Base-by-base conservation (phyloP, 1,140 invertebrate species). In the Drosophila dunni region DNA sequence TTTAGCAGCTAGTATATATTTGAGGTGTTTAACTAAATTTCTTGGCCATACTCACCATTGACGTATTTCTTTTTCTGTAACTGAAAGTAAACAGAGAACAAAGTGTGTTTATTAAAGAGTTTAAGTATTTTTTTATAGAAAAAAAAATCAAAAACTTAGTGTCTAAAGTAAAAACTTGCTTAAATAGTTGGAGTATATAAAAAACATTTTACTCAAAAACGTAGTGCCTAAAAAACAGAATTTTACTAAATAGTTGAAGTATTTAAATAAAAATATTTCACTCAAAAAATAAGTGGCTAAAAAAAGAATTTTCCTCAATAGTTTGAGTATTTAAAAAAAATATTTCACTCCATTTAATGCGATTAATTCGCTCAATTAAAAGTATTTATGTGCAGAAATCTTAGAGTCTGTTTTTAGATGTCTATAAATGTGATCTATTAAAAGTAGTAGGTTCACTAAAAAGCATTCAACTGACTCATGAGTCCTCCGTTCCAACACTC, bases 21-120 rank as follows among this genome's bases (percentile, higher is more conserved):
- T 29, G 0, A 29, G 3, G 36, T 7, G 51, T 38, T 24, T 57
- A 13, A 9, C 13, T 20, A 29, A 10, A n/a, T 13, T 48, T 51
- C 24, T 15, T 33, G 7, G 24, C 24, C 38, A n/a, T 72, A 95
- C 96, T 95, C 93, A 96, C 96, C 96, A 97, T 93, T 97, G 96
- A 86, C 96, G 94, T 89, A 97, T 96, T 93, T 97, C 96, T 93
- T 97, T 97, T 93, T 97, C 96, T 65, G 96, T 96, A 93, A 97
- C 96, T 97, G 95, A 93, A 93, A 91, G 24, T 36, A 61, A 48
- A 75, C 8, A 57, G 6, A 38, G 15, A 7, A 56, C n/a, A 44
- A 60, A 58, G 67, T 29, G 3, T 40, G 0, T 65, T 20, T 54
- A 74, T 58, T 70, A 73, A 74, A 69, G 10, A 50, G 38, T 33